phyloP scores from a whole-genome alignment of 2,888 invertebrate species.

The Orthosia cruda region DNA sequence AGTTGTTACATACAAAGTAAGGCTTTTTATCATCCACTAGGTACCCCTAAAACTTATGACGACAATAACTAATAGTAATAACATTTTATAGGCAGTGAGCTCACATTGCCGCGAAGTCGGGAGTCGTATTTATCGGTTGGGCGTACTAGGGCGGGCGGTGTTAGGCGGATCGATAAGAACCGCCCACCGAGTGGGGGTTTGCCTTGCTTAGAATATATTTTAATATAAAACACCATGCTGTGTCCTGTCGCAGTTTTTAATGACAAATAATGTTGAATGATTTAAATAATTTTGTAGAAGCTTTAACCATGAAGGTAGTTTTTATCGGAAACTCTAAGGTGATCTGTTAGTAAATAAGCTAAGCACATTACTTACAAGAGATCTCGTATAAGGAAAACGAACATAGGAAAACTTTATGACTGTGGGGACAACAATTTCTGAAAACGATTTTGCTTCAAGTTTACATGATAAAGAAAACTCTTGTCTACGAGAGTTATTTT shows the following conservation, averaged over 20 bases:
- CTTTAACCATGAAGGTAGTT: not conserved
- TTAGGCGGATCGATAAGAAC: constrained; percentile 82
- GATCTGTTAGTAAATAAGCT: not conserved
- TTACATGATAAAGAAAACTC: not conserved
- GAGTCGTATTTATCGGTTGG: constrained; percentile 79
- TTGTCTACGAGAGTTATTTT: not conserved
- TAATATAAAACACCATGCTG: constrained; percentile 57
- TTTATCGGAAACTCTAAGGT: not conserved
- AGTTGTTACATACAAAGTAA: constrained; percentile 62
- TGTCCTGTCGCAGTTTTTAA: constrained; percentile 35
- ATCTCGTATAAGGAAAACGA: not conserved
- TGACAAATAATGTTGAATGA: constrained; percentile 9
- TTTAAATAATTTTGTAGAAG: constrained; percentile 6
- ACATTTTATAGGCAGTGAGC: constrained; percentile 85
- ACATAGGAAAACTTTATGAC: not conserved
- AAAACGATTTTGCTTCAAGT: constrained; percentile 13
- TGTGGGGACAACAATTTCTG: not conserved
- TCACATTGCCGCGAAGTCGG: constrained; percentile 78
- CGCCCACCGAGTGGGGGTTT: constrained; percentile 71
- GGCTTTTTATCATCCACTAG: constrained; percentile 67
- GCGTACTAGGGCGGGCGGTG: constrained; percentile 83
- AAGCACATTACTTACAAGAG: not conserved
- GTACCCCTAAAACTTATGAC: constrained; percentile 80
- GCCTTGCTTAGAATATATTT: constrained; percentile 67
- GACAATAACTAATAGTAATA: constrained; percentile 86